These are phyloP conservation scores for Nysson spinosus DNA, from an alignment of 2,888 invertebrate species.

Conservation along the genomic window DNA sequence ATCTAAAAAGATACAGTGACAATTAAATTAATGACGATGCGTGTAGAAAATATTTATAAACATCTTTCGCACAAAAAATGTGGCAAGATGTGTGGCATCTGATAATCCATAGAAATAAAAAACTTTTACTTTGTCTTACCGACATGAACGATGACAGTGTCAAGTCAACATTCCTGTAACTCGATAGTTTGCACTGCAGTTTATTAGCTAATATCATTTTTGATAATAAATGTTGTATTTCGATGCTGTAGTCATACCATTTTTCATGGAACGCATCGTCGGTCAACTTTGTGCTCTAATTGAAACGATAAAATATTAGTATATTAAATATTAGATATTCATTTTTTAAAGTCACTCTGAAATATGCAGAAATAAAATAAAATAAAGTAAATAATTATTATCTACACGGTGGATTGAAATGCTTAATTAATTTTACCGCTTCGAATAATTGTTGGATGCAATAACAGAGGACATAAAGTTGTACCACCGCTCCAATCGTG, in stretches of 20 bases:
- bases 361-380: not conserved
- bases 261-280: conserved; percentile 50
- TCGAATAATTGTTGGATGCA: conserved; percentile 59
- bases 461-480: conserved; percentile 60
- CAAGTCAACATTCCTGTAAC: conserved; percentile 47
- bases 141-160: conserved; percentile 55
- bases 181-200: conserved; percentile 48
- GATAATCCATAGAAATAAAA: too few species aligned
- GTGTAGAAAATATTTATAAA: not conserved
- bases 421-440: conserved; percentile 56
- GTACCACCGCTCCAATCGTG: conserved; percentile 39
- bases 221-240: conserved; percentile 30
- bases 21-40: not conserved
- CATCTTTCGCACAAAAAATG: too few species aligned
- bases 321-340: not conserved
- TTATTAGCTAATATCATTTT: conserved; percentile 41
- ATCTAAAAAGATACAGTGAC: conserved; percentile 43
- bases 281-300: conserved; percentile 53
- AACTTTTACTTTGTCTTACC: conserved; percentile 39
- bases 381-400: not conserved
- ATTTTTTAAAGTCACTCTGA: too few species aligned
- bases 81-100: too few species aligned
- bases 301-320: not conserved
- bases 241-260: conserved; percentile 39
- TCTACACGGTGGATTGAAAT: too few species aligned